Conservation (phyloP, 2,888 invertebrate genomes). For the Crematogaster levior region DNA sequence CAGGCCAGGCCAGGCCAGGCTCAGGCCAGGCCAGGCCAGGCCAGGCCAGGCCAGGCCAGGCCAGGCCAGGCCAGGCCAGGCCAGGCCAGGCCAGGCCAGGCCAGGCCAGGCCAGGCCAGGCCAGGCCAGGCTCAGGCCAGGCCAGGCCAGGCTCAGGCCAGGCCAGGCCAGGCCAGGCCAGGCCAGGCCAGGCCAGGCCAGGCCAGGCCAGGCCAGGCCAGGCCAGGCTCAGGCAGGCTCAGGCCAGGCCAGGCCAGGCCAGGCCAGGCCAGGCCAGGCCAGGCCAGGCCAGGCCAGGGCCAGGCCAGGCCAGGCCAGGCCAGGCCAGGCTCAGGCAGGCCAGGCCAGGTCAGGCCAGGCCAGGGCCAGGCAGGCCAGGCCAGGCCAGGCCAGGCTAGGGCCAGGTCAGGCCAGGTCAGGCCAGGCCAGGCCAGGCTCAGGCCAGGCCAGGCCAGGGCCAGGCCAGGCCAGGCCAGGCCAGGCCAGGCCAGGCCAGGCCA, state of each 20-base stretch:
- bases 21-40: neutral
- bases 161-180: neutral
- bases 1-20: neutral
- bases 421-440: no score
- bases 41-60: neutral
- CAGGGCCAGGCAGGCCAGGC: neutral
- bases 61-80: neutral
- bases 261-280: neutral
- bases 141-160: neutral
- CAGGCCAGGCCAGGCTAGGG: no score
- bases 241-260: neutral
- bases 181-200: neutral
- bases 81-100: neutral
- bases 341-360: neutral
- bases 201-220: neutral
- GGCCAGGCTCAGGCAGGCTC: neutral
- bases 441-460: no score
- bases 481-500: no score
- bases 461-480: no score
- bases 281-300: neutral
- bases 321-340: neutral
- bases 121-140: neutral
- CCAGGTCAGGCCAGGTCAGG: no score
- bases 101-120: neutral
- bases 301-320: neutral